Evolutionary conservation across 2,888 invertebrate genomes (phyloP), one percentile per base, ranked within the genome.

Genomic region (Drosophila cracens): DNA sequence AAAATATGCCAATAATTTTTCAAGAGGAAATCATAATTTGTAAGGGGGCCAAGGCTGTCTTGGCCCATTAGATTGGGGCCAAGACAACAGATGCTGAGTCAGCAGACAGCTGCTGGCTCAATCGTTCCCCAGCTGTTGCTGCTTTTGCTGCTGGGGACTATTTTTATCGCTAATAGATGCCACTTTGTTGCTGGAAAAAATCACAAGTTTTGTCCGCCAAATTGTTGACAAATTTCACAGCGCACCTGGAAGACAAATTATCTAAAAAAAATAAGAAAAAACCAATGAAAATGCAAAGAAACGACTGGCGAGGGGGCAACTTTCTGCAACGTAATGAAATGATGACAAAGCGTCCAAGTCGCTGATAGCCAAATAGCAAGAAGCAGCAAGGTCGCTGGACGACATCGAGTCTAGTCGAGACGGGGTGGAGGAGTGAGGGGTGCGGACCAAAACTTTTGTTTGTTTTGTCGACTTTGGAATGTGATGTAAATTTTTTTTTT

Each of bases 191-290:
- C 59, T 36, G 31, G 34, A 80, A 81, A 70, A 73, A 85, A 85
- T 83, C 86, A 74, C 89, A 87, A 86, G 81, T 81, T 89, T 71
- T 73, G 81, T 67, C 67, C 77, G 60, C 88, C 76, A 85, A 89
- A 87, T 85, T 87, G 87, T 90, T 87, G 90, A 87, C 87, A 87
- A 87, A 87, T 87, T 87, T 88, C 81, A 71, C 70, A 87, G 87
- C 84, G 82, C 85, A 89, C 87, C 89, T 85, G 89, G 59, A 87
- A 87, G 85, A 85, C 89, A 85, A 85, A 85, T 85, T 89, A 87
- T 82, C 80, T 59, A 63, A 79, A 58, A 70, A 34, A 4, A 54
- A 27, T 18, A 27, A 40, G 10, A 38, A 33, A 27, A 48, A 36
- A 10, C 21, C 21, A 40, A n/a, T 10, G 13, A 21, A 13, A 46